Evolutionary conservation across 2,888 invertebrate genomes (phyloP).

Genomic region (Cremastobaeus sp.): DNA sequence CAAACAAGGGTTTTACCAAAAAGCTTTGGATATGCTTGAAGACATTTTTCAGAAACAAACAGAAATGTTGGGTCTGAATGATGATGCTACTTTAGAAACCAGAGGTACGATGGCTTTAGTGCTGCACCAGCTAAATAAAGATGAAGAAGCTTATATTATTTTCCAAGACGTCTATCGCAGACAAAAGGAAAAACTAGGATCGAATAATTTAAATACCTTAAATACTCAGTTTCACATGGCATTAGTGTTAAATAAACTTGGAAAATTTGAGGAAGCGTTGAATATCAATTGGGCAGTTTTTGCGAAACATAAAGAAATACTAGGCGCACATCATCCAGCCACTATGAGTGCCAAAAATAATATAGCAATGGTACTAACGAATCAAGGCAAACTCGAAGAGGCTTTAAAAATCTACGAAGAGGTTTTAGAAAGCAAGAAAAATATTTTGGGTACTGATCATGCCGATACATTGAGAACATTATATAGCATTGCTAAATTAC

Average conservation of each 20-base stretch:
- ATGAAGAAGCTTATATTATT: neutral
- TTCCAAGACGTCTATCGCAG: neutral
- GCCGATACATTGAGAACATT: neutral
- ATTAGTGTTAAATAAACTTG: neutral
- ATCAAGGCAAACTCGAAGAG: neutral
- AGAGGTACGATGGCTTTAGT: neutral
- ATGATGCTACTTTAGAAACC: neutral
- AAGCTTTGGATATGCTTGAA: neutral
- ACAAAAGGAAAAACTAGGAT: neutral
- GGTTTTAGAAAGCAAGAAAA: neutral
- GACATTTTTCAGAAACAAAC: neutral
- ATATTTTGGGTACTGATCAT: neutral
- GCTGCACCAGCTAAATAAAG: neutral
- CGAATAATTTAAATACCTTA: neutral
- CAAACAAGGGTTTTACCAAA: neutral
- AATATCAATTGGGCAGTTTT: neutral
- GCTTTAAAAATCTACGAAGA: neutral
- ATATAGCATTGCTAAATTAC: neutral
- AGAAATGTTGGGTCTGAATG: neutral
- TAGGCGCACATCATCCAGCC: neutral
- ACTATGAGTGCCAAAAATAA: neutral
- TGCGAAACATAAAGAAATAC: neutral
- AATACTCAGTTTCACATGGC: neutral
- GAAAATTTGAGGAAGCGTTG: neutral
- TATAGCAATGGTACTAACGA: neutral